Base-by-base conservation (phyloP, 2,888 invertebrate species). In the Clivina fossor region DNA sequence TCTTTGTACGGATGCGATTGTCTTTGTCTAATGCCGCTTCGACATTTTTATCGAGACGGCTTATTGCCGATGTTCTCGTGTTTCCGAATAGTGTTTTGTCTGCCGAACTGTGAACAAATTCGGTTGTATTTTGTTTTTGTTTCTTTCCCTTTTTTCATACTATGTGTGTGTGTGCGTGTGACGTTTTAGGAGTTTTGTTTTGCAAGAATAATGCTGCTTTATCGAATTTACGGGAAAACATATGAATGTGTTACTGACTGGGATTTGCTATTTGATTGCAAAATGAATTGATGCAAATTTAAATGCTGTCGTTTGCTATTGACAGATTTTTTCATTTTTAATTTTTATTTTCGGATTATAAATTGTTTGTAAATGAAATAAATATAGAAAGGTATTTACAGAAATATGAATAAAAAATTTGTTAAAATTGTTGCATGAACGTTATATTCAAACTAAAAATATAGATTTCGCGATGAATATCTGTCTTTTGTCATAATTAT, bases 41-140 rank as follows among this genome's bases (percentile, higher is more conserved):
- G 51, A 51, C 51, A 51, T 51, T 51, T 51, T 51, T 51, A 51
- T 51, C 51, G 51, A 32, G 32, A 32, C 24, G 15, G 51, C 51
- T 51, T 51, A 49, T 49, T 49, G 49, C 28, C 28, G 49, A 49
- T 49, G 43, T 51, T 51, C 51, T 43, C 20, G 20, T 51, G 43
- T 43, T 51, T 43, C 51, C 30, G 51, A 51, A 37, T 49, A 41
- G 51, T 43, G 51, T 51, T 51, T 51, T 51, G 51, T 43, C 43
- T 43, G 43, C 33, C 41, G 51, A 51, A 43, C 51, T 43, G 51
- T 43, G 43, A 51, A 51, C 51, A 51, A 51, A 41, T 51, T 51
- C 51, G 33, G 32, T 51, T 51, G 41, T 51, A 22, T 51, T 35
- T 51, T 41, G 15, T 38, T 38, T 33, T 11, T n/a, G 11, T 8